These are phyloP conservation scores for Tyrannus savana DNA, from an alignment of 2,113 vertebrate species.

Conservation along the genomic window DNA sequence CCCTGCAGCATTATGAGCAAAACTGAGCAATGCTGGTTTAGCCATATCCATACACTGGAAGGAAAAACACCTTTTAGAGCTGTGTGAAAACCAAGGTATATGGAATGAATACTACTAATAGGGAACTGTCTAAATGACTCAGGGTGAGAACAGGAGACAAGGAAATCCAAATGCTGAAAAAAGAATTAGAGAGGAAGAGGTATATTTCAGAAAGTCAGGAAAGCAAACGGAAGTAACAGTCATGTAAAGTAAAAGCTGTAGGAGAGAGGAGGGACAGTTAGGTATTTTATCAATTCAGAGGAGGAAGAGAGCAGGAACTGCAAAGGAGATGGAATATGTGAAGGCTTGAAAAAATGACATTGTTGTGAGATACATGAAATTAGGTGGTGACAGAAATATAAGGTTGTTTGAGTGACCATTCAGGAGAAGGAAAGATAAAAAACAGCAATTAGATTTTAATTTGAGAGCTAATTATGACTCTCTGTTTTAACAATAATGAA, in stretches of 20 bases:
- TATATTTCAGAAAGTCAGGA: not conserved
- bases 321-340: not conserved
- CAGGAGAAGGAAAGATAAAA: not conserved
- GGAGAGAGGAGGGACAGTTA: not conserved
- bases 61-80: not conserved
- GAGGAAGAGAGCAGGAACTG: not conserved
- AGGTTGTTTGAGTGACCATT: not conserved
- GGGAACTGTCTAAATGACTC: not conserved
- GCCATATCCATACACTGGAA: not conserved
- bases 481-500: not conserved
- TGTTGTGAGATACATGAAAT: not conserved
- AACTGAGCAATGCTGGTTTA: not conserved
- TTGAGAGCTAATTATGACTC: not conserved
- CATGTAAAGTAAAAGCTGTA: not conserved
- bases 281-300: not conserved
- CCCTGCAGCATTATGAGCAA: not conserved
- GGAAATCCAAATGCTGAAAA: not conserved
- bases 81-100: not conserved
- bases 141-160: not conserved
- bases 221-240: not conserved
- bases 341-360: not conserved
- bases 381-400: not conserved
- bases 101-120: not conserved
- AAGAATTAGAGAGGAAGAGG: not conserved
- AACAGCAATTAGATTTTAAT: not conserved